Conservation (phyloP, 2,797 vertebrate genomes). For the Botia kubotai region DNA sequence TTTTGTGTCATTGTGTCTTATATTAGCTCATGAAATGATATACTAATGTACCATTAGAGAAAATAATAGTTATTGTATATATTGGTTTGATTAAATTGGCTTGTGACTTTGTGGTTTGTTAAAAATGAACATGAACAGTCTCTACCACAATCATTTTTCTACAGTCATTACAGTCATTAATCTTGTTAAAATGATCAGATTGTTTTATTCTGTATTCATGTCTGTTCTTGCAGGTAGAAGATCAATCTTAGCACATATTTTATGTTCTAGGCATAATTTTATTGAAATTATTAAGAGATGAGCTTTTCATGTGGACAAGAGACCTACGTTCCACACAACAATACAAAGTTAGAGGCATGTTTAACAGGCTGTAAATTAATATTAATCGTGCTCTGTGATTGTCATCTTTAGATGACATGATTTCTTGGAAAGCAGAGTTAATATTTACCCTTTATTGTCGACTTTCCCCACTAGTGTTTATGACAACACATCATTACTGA, state of each 20-base stretch:
- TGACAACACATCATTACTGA: constrained; percentile 73
- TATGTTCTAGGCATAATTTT: background rate
- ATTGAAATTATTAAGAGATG: constrained; percentile 18
- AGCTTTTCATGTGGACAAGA: no score
- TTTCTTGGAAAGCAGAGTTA: background rate
- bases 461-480: constrained; percentile 66
- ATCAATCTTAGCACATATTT: constrained; percentile 72
- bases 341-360: background rate
- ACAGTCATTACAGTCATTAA: no score
- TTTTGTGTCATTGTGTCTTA: constrained; percentile 38
- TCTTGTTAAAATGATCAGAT: no score
- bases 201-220: no score
- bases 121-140: background rate
- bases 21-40: constrained; percentile 41
- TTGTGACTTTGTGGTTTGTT: background rate
- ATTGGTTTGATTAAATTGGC: background rate
- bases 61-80: constrained; percentile 47
- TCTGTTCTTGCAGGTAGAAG: no score
- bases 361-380: background rate
- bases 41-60: constrained; percentile 45
- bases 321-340: background rate
- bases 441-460: constrained; percentile 76
- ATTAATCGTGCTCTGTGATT: background rate
- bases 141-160: background rate
- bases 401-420: background rate